Evolutionary conservation across 1,140 invertebrate genomes (phyloP), one percentile per base, ranked within the genome.

Genomic region (Cotesia glomerata): DNA sequence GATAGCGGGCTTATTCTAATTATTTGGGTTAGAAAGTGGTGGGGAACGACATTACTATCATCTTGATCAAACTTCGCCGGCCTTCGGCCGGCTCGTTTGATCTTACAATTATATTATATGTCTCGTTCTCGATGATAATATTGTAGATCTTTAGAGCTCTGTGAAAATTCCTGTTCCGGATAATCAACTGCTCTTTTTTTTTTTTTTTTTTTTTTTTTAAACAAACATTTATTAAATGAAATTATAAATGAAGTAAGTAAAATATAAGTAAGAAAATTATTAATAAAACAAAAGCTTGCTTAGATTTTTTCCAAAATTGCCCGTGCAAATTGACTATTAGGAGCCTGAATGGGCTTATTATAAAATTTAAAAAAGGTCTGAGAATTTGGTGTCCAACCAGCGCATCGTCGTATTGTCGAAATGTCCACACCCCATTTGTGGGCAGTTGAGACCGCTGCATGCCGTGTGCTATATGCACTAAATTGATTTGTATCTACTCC

Each of bases 381-480:
- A 16, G 54, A 69, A 8, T 69, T 36, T 8, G 32, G 8, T 52
- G 67, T 52, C 52, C 56, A 69, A n/a, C 67, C 52, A 36, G 34
- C 67, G 13, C 32, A 39, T n/a, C 56, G 35, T 18, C 35, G 1
- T 16, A 69, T 69, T 11, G 49, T 61, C 13, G 3, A 0, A 4
- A 69, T 18, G 16, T 69, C 54, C 0, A 69, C 67, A 5, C 54
- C 67, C 2, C 39, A 11, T 18, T 58, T 59, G 18, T 45, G 32
- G n/a, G 67, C 67, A 9, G 54, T 34, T 52, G 67, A 59, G 3
- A 61, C 36, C 13, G 67, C 35, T 32, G 67, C 67, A 39, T 69
- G 67, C 9, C 56, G 11, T 11, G 16, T 26, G 35, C 67, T 69
- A 18, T 59, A 61, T 4, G 67, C 54, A 0, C 0, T 61, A 36